These are phyloP conservation scores for human DNA, from an alignment of 2,113 vertebrate species.

Conservation along the genomic window DNA sequence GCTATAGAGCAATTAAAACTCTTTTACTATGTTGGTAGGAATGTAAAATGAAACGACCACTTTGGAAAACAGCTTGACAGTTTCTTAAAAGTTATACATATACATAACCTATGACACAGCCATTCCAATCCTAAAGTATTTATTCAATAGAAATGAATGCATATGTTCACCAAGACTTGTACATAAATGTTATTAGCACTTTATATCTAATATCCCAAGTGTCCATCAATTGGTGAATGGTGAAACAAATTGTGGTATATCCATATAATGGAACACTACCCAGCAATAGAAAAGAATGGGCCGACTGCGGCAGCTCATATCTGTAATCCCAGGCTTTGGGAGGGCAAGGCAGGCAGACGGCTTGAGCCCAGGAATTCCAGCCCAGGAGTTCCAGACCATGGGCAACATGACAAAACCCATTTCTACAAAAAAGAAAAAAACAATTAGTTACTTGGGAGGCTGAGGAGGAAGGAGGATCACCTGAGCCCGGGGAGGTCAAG, in stretches of 20 bases:
- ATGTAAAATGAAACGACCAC: background rate
- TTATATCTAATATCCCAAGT: background rate
- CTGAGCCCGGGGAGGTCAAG: too few relatives aligned
- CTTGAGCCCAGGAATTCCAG: too few relatives aligned
- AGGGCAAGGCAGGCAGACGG: too few relatives aligned
- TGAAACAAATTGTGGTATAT: background rate
- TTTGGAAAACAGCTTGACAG: background rate
- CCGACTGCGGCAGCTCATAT: too few relatives aligned
- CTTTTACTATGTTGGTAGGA: background rate
- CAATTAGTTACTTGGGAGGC: too few relatives aligned
- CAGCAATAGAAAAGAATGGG: background rate
- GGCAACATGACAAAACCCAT: too few relatives aligned
- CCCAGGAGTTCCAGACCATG: too few relatives aligned
- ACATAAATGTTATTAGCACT: background rate
- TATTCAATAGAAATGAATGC: conserved; percentile 15
- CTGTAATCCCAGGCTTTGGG: too few relatives aligned
- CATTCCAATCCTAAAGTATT: background rate
- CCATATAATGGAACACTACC: background rate
- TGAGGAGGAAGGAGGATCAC: too few relatives aligned
- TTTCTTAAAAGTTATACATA: background rate
- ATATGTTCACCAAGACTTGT: background rate
- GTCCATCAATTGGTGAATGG: background rate
- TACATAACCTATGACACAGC: background rate
- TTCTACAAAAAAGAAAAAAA: too few relatives aligned
- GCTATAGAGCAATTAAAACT: background rate